These are phyloP conservation scores for Archips crataeganus DNA, from an alignment of 2,888 invertebrate genomes.

Conservation along the genomic window DNA sequence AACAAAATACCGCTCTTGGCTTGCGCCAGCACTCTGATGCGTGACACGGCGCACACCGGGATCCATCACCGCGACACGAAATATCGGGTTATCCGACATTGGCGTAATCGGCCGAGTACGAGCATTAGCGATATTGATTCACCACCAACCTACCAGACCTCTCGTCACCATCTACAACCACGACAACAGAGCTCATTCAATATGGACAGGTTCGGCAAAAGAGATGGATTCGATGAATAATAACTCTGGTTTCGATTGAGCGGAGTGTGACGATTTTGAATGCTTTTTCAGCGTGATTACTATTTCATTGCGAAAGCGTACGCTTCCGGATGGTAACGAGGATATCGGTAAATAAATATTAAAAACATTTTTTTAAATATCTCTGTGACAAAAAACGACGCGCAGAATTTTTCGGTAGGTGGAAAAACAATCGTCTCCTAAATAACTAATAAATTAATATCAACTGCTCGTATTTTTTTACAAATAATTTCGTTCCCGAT, in stretches of 20 bases:
- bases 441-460: too few relatives aligned
- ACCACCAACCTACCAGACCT: not conserved
- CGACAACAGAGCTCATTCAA: not conserved
- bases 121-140: constrained; percentile 38
- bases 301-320: not conserved
- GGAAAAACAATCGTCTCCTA: too few relatives aligned
- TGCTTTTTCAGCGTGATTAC: not conserved
- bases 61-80: constrained; percentile 38
- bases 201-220: constrained; percentile 17
- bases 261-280: constrained; percentile 10
- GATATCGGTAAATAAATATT: not conserved
- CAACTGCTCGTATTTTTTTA: too few relatives aligned
- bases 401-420: too few relatives aligned
- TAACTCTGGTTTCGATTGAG: constrained; percentile 24
- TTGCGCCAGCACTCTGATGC: constrained; percentile 8
- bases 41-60: constrained; percentile 21
- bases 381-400: too few relatives aligned
- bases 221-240: constrained; percentile 35
- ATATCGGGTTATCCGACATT: constrained; percentile 31
- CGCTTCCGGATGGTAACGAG: not conserved
- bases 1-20: not conserved
- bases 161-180: not conserved
- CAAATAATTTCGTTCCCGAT: too few relatives aligned
- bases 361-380: not conserved
- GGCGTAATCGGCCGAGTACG: constrained; percentile 31